Evolutionary conservation across 2,888 invertebrate genomes (phyloP), one percentile per base, ranked within the genome.

Genomic region (Meghimatium bilineatum): DNA sequence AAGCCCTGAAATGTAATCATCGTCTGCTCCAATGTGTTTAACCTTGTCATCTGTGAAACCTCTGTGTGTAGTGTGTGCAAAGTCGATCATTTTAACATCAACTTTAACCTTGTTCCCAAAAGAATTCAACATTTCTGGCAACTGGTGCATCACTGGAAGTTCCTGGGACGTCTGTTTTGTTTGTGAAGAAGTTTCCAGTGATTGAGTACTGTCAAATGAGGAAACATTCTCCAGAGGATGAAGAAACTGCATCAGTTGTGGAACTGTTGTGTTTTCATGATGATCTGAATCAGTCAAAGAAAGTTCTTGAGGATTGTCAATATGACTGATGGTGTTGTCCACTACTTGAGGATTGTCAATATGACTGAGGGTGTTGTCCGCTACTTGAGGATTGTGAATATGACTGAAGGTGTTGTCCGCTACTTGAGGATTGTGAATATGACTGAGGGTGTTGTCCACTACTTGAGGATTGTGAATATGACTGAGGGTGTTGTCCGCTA

Each of bases 21-120:
- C 96, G 93, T 98, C 98, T 26, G 97, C 97, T 34, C 98, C 98
- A 92, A 96, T 96, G 94, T 97, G 97, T 14, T 95, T 94, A 12
- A 96, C 94, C 29, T 88, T 88, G 83, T 93, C 93, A 88, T 94
- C 94, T 85, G 87, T 85, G 87, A 96, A 96, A 80, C 96, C 96
- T 82, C 91, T 88, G 94, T 96, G 96, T 20, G 97, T 97, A 20
- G 97, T 97, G 94, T 99, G 98, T 86, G 98, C 98, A 95, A 99
- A 99, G 94, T 99, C 98, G 89, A 99, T 99, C 95, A 98, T 97
- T 90, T 98, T 96, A 81, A 98, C 96, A 93, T 98, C 97, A n/a
- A 94, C 92, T 52, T 85, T 82, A 66, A 75, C 34, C 20, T 38
- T 49, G 10, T 44, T 23, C 20, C n/a, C 17, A 14, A 26, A 23